Evolutionary conservation across 1,140 invertebrate species (phyloP).

Genomic region (Phymorhynchus buccinoides): DNA sequence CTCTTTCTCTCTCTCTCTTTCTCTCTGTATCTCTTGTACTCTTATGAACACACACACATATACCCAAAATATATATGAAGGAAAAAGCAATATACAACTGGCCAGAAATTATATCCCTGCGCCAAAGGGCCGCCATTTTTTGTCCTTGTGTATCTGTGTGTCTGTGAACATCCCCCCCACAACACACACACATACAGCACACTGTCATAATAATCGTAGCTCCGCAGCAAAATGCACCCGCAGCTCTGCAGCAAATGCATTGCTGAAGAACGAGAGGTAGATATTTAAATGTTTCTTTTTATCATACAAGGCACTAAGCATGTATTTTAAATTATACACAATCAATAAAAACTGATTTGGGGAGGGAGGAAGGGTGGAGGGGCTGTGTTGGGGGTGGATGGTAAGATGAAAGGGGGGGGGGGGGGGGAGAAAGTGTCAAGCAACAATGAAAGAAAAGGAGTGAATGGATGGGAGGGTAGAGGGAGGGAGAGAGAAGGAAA

Average conservation of each 20-base stretch:
- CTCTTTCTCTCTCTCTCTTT: not conserved
- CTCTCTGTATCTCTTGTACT: no score
- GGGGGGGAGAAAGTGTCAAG: not conserved
- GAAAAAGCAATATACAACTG: slow-evolving; percentile 25
- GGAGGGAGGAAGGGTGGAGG: no score
- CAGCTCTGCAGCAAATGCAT: slow-evolving; percentile 24
- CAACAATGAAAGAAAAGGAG: slow-evolving; percentile 15
- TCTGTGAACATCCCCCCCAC: no score
- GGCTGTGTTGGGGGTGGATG: no score
- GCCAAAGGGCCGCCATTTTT: slow-evolving; percentile 36
- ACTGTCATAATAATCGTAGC: no score
- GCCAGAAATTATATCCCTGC: not conserved
- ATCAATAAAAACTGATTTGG: no score
- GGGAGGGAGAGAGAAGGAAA: slow-evolving; percentile 13
- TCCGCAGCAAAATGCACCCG: no score
- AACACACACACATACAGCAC: slow-evolving; percentile 36
- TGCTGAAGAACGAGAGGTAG: slow-evolving; percentile 24
- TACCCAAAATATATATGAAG: no score
- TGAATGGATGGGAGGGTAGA: slow-evolving; percentile 2
- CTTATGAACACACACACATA: no score
- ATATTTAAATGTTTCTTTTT: slow-evolving; percentile 11
- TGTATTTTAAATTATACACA: not conserved
- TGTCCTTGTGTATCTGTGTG: no score
- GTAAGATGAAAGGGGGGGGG: no score
- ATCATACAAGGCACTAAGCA: slow-evolving; percentile 34